phyloP scores from a whole-genome alignment of 2,888 invertebrate species.

The Scaptomyza polygonia region DNA sequence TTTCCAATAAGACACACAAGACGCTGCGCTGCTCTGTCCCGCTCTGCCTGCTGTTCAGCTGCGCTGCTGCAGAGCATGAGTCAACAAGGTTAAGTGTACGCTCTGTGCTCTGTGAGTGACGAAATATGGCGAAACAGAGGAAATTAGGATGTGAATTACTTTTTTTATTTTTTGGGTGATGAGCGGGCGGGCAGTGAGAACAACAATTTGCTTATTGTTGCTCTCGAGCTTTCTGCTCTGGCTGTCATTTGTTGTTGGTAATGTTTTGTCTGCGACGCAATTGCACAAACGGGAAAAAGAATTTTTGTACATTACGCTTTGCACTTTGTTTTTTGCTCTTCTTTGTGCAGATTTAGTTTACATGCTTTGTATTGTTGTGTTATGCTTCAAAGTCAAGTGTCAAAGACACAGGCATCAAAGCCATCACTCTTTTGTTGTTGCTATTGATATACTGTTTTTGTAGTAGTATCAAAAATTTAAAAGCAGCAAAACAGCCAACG shows the following conservation, averaged over 20 bases:
- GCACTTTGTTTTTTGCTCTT: constrained; percentile 42
- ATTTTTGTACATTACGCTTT: constrained; percentile 50
- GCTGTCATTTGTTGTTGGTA: constrained; percentile 48
- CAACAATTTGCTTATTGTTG: constrained; percentile 33
- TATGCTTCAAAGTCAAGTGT: constrained; percentile 79
- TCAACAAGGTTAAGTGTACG: constrained; percentile 65
- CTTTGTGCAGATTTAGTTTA: constrained; percentile 58
- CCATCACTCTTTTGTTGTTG: constrained; percentile 46
- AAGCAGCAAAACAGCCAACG: constrained; percentile 54
- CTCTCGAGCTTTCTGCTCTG: constrained; percentile 48
- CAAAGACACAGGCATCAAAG: constrained; percentile 67
- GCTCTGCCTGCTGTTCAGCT: constrained; percentile 25
- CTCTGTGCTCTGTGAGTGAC: constrained; percentile 24
- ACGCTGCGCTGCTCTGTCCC: constrained; percentile 14
- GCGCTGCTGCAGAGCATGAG: constrained; percentile 56
- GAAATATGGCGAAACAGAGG: constrained; percentile 30
- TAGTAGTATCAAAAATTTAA: constrained; percentile 50
- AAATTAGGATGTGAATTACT: constrained; percentile 44
- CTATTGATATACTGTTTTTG: constrained; percentile 36
- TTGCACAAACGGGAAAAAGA: constrained; percentile 56
- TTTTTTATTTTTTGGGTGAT: constrained; percentile 18
- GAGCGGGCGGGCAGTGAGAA: constrained; percentile 7
- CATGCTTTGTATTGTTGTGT: constrained; percentile 38
- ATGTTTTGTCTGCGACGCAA: constrained; percentile 72
- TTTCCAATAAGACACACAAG: constrained; percentile 59